These are phyloP conservation scores for Agonopterix alstromeriana DNA, from an alignment of 2,888 invertebrate species.

Conservation along the genomic window DNA sequence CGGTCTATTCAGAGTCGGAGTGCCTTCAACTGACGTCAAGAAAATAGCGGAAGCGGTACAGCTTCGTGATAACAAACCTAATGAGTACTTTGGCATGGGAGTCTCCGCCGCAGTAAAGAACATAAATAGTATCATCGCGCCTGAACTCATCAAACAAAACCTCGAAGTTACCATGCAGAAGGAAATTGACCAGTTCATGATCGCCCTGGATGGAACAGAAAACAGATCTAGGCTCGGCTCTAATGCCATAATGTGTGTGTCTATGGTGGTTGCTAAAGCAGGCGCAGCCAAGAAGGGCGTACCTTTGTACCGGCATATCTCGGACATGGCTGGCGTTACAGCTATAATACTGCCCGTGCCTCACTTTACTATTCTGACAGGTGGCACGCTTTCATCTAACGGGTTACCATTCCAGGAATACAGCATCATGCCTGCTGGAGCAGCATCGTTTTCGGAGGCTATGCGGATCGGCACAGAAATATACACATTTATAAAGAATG, in stretches of 20 bases:
- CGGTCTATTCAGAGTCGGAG: conserved; percentile 93
- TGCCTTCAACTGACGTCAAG: conserved; percentile 97
- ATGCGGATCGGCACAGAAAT: conserved; percentile 98
- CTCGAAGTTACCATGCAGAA: conserved; percentile 93
- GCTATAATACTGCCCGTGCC: conserved; percentile 96
- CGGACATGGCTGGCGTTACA: conserved; percentile 93
- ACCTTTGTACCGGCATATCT: conserved; percentile 93
- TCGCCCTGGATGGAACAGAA: conserved; percentile 95
- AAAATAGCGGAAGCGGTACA: conserved; percentile 97
- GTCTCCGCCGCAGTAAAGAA: conserved; percentile 93
- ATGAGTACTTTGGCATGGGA: conserved; percentile 93
- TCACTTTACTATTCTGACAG: conserved; percentile 98
- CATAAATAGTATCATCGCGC: conserved; percentile 89
- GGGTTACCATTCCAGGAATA: conserved; percentile 97
- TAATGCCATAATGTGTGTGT: conserved; percentile 97
- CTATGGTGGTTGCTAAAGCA: conserved; percentile 96
- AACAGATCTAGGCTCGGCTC: conserved; percentile 96
- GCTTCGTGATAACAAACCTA: conserved; percentile 91
- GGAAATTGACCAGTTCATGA: conserved; percentile 91
- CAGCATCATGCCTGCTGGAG: conserved; percentile 95
- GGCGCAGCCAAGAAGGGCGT: conserved; percentile 96
- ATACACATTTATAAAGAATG: conserved; percentile 94
- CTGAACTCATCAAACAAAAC: conserved; percentile 86
- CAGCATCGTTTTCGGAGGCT: conserved; percentile 92
- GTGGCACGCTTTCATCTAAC: conserved; percentile 97